A percentile compares a stretch with the other conserved stretches of the same genome.
These are phyloP conservation scores for Rhagologus leucostigma DNA, from an alignment of 2,113 vertebrate species.

Conservation along the genomic window DNA sequence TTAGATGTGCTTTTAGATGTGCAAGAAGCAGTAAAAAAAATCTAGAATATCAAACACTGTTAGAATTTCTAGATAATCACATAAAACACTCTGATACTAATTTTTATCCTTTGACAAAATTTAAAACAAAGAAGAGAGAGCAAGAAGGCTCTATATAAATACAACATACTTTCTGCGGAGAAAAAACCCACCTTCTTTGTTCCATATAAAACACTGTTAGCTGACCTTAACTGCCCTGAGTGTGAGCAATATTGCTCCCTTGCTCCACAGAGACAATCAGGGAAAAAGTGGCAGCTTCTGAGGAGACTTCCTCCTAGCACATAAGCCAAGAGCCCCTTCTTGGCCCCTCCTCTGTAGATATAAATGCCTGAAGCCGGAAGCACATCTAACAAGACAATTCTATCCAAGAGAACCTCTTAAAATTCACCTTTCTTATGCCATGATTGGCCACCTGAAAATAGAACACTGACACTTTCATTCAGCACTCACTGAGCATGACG, in stretches of 20 bases:
- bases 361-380: neutral
- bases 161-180: neutral
- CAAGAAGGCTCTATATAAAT: neutral
- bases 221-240: neutral
- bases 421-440: neutral
- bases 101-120: neutral
- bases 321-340: neutral
- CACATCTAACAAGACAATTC: neutral
- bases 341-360: neutral
- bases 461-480: neutral
- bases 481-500: neutral
- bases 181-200: neutral
- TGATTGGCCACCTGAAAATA: neutral
- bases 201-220: neutral
- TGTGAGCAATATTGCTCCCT: neutral
- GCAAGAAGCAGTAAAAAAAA: neutral
- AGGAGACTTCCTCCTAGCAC: neutral
- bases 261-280: neutral
- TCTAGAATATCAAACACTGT: neutral
- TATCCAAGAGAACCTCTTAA: neutral
- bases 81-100: neutral
- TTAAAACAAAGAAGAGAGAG: neutral
- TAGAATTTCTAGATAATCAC: neutral
- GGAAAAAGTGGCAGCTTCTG: neutral
- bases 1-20: neutral